Evolutionary conservation across 2,797 vertebrate genomes (phyloP), one percentile per base, ranked within the genome.

Genomic region (Dendrocincla tyrannina): DNA sequence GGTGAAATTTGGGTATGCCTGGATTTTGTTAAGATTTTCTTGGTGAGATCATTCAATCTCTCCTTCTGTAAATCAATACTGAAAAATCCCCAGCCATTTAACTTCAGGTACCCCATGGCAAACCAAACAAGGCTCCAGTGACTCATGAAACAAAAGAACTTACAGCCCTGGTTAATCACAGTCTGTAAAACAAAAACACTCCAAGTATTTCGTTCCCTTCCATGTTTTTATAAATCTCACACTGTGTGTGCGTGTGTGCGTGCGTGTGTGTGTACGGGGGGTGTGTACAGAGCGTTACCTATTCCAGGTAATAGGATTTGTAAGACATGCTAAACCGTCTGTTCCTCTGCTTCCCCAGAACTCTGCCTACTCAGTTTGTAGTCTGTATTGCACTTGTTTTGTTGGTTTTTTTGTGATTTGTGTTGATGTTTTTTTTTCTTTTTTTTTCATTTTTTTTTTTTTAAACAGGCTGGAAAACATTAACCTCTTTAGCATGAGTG

Each of bases 351-450:
- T 93, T 92, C 89, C 93, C 88, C 95, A 88, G 91, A 92, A 92
- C 74, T 91, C 82, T 81, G 87, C 88, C 95, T 90, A 89, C 74
- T 90, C 64, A 58, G 92, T 91, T 91, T 94, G 93, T 96, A 97
- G 96, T 97, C 94, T 95, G 92, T 97, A 97, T 97, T 97, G 97
- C 97, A 97, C 96, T 97, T 97, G 81, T 91, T 97, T 97, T 95
- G 85, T 95, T 96, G 72, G 9, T 92, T 96, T 75, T 79, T 93
- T 85, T 89, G 86, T 96, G 91, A 93, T 92, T 93, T 88, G 64
- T 88, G 49, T 32, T 49, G 44, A 50, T 81, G 7, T 4, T 79
- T 95, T 88, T 94, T 94, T 94, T 53, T 42, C 59, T 12, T 22
- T 9, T 5, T 24, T 3, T 27, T 20, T 19, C n/a, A n/a, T 30